phyloP scores from a whole-genome alignment of 2,113 vertebrate species.

The Saguinus imperator region DNA sequence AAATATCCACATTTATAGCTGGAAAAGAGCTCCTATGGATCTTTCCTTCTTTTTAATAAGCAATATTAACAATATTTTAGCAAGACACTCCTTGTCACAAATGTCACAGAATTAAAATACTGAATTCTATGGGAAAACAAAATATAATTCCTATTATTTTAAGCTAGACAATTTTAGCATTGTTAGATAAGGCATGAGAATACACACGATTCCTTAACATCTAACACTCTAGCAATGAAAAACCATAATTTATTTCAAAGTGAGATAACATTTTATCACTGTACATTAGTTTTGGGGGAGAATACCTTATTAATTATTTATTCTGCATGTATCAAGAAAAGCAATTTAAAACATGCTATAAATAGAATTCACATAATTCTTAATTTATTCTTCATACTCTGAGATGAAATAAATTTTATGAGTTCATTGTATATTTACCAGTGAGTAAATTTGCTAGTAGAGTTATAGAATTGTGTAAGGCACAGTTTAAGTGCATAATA shows the following conservation, averaged over 20 bases:
- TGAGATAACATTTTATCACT: constrained; percentile 72
- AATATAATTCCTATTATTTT: not conserved
- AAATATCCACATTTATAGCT: not conserved
- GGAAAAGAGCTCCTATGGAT: not conserved
- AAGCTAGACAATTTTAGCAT: not conserved
- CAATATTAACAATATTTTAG: not conserved
- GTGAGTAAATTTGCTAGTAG: not conserved
- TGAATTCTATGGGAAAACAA: not conserved
- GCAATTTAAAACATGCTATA: not conserved
- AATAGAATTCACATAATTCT: not conserved
- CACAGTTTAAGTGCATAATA: not conserved
- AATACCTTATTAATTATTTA: constrained; percentile 61
- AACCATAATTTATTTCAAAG: constrained; percentile 68
- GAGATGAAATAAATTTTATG: not conserved
- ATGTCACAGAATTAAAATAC: not conserved
- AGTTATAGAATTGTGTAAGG: not conserved
- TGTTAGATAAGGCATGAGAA: not conserved
- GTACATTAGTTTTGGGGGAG: constrained; percentile 55
- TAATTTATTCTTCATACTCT: not conserved
- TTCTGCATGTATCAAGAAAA: not conserved
- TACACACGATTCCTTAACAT: constrained; percentile 66
- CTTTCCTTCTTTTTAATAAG: not conserved
- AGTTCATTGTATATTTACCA: not conserved
- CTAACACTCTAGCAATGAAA: constrained; percentile 54
- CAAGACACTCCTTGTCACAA: not conserved